Conservation (phyloP, 53 echinoderm and acorn worm species). For the Echinometra lucunter region DNA sequence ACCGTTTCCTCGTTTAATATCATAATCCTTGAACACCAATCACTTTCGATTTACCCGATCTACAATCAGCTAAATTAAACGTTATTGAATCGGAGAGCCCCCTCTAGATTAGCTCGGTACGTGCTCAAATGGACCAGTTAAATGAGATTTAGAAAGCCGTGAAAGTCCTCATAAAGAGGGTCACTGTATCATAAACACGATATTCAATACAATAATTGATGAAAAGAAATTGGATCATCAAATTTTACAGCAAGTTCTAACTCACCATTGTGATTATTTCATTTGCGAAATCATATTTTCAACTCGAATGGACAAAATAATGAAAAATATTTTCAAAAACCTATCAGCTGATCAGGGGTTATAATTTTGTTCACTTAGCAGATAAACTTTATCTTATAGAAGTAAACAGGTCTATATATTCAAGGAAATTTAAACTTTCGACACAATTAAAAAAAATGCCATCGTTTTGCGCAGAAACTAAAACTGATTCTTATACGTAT, state of each 20-base stretch:
- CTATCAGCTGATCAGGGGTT: too few relatives aligned
- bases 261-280: too few relatives aligned
- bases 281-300: too few relatives aligned
- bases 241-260: neutral
- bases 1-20: neutral
- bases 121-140: neutral
- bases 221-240: neutral
- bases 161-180: neutral
- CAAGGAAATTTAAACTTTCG: neutral
- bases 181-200: neutral
- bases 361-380: too few relatives aligned
- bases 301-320: too few relatives aligned
- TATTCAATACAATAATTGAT: neutral
- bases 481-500: too few relatives aligned
- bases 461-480: neutral
- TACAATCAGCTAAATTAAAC: conserved; percentile 41
- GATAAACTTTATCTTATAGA: too few relatives aligned
- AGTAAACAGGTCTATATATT: too few relatives aligned
- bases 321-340: too few relatives aligned
- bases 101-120: neutral
- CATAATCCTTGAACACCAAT: conserved; percentile 30
- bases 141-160: neutral
- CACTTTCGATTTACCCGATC: conserved; percentile 16
- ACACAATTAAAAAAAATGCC: neutral
- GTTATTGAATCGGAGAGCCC: conserved; percentile 4